phyloP scores from a whole-genome alignment of 2,797 vertebrate species.

The Anabas testudineus region DNA sequence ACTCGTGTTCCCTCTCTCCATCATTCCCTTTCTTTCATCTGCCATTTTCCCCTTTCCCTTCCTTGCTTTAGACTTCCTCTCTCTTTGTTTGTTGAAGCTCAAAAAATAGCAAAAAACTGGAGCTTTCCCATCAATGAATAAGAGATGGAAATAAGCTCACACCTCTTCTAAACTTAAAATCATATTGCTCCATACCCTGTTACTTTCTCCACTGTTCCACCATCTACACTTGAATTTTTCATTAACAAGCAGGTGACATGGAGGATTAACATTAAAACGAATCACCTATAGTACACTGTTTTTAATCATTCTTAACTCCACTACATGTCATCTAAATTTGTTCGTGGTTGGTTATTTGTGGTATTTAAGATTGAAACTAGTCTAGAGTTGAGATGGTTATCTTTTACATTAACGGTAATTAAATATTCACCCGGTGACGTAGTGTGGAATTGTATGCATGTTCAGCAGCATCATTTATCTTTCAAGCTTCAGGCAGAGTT shows the following conservation, averaged over 20 bases:
- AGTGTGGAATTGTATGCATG: not conserved
- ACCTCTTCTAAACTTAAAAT: conserved; percentile 13
- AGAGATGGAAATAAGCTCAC: not conserved
- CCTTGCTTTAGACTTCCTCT: conserved; percentile 56
- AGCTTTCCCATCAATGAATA: conserved; percentile 25
- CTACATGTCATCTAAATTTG: conserved; percentile 53
- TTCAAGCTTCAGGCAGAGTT: not conserved
- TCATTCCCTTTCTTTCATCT: conserved; percentile 64
- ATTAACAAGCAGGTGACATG: conserved; percentile 68
- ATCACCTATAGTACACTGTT: conserved; percentile 63
- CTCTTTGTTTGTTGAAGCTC: conserved; percentile 42
- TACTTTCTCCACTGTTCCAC: conserved; percentile 5
- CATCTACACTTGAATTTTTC: conserved; percentile 59
- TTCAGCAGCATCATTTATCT: not conserved
- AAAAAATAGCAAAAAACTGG: conserved; percentile 17
- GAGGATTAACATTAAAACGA: conserved; percentile 72
- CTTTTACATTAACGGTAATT: not conserved
- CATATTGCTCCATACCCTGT: not conserved
- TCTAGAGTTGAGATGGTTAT: conserved; percentile 15
- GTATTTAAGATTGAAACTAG: conserved; percentile 22
- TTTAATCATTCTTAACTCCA: conserved; percentile 69
- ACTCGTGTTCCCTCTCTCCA: conserved; percentile 40
- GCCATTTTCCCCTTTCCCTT: conserved; percentile 49
- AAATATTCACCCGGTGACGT: not conserved
- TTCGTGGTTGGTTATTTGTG: conserved; percentile 37